Percentiles rank a stretch among this genome's conserved stretches.
These are phyloP conservation scores for Saturnia pavonia DNA, from an alignment of 2,888 invertebrate species.

Conservation along the genomic window DNA sequence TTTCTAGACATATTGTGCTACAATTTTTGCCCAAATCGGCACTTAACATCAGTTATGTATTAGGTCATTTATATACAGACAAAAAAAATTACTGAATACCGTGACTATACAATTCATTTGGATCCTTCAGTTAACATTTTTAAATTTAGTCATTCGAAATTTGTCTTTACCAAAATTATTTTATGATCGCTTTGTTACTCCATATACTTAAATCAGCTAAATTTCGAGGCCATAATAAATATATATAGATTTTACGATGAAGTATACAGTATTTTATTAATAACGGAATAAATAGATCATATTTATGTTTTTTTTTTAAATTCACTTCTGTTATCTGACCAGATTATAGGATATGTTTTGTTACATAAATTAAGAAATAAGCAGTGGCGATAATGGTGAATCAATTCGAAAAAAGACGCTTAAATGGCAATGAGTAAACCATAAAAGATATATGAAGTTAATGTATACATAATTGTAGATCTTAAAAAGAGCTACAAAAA, in stretches of 20 bases:
- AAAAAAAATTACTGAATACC: background rate
- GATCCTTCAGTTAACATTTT: background rate
- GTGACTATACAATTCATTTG: background rate
- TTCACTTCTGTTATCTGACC: no score
- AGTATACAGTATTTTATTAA: background rate
- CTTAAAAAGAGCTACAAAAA: no score
- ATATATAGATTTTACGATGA: background rate
- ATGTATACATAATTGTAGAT: no score
- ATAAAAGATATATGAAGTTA: no score
- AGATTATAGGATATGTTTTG: no score
- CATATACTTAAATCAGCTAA: background rate
- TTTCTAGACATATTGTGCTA: background rate
- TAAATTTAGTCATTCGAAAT: constrained; percentile 1
- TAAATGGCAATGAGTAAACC: no score
- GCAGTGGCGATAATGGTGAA: no score
- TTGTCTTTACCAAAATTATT: constrained; percentile 1
- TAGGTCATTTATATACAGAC: background rate
- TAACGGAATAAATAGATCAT: background rate
- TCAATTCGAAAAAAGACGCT: no score
- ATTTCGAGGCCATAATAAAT: background rate
- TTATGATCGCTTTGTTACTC: background rate
- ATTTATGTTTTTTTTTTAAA: no score
- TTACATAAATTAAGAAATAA: no score
- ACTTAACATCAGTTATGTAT: background rate
- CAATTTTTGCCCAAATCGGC: background rate